A percentile compares a stretch with the other conserved stretches of the same genome.
phyloP scores from a whole-genome alignment of 2,113 vertebrate species.

The Ailuropoda melanoleuca region DNA sequence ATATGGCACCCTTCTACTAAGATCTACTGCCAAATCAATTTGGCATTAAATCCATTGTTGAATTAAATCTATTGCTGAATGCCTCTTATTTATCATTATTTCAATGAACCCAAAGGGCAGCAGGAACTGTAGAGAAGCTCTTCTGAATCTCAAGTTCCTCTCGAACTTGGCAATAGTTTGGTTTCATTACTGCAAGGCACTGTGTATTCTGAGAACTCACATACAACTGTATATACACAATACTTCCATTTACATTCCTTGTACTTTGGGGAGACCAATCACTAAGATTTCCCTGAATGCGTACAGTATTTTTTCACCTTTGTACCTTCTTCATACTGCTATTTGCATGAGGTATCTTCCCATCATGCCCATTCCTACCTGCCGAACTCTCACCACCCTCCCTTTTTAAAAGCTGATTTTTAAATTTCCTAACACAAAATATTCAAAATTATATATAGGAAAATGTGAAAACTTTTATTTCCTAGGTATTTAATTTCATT shows the following conservation, averaged over 20 bases:
- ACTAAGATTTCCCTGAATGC: not conserved
- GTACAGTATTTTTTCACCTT: constrained; percentile 19
- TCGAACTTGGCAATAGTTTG: not conserved
- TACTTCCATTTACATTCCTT: not conserved
- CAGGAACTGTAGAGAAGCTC: not conserved
- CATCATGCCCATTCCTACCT: not conserved
- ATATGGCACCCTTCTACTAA: not conserved
- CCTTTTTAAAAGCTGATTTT: constrained; percentile 24
- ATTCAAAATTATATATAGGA: not conserved
- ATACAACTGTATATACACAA: not conserved
- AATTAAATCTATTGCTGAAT: not conserved
- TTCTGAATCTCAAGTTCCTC: constrained; percentile 44
- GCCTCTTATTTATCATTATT: constrained; percentile 23
- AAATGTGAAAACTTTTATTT: constrained; percentile 23
- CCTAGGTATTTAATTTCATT: not conserved
- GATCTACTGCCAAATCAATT: constrained; percentile 25
- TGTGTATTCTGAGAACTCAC: constrained; percentile 27
- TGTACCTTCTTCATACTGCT: not conserved
- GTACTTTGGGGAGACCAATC: not conserved
- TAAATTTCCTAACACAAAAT: constrained; percentile 36
- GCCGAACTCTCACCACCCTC: not conserved
- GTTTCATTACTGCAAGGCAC: constrained; percentile 1
- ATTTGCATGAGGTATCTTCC: not conserved
- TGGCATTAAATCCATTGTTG: not conserved
- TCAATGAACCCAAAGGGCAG: not conserved